Evolutionary conservation across 2,113 vertebrate genomes (phyloP), one percentile per base, ranked within the genome.

Genomic region (Podarcis cretensis): DNA sequence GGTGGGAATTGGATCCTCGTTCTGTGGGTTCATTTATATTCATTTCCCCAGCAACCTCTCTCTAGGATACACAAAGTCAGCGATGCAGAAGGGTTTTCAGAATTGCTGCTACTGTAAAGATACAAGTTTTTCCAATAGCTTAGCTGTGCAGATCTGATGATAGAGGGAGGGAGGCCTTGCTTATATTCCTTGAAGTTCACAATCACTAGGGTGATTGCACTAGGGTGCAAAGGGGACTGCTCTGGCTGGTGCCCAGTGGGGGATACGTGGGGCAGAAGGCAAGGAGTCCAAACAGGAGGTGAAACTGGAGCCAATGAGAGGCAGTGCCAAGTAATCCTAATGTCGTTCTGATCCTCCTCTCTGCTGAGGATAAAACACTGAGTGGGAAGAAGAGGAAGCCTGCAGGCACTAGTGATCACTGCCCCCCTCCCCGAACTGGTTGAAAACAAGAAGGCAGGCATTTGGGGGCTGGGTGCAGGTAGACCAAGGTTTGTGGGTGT

Each of bases 41-140:
- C 63, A 27, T 89, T 83, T 92, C 35, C 57, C n/a, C 59, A 69
- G 87, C 85, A 2, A 57, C 1, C 1, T 0, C 65, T 92, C 54
- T 69, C 76, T 78, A 69, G 74, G 57, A 81, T 86, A 59, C 20
- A 12, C 3, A 12, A 0, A 6, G 2, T 81, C 75, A 88, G 57
- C 0, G 1, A 65, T 54, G 73, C 83, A 89, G 43, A 84, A 81
- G 68, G 12, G 35, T 75, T 78, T 80, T 69, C 87, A 88, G 10
- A 37, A 35, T 65, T 40, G 81, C 12, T 37, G 54, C 87, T 68
- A 48, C 78, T 89, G 73, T 87, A 66, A 90, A 90, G 37, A 76
- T 40, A 7, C 1, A 65, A 30, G 32, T 40, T 78, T 89, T 87
- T 32, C 79, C 80, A 69, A 77, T 20, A 80, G 65, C 48, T 90